A percentile compares a stretch with the other conserved stretches of the same genome.
Conservation (phyloP, 37 sponge, comb jelly and placozoan genomes). For the Cliona cf. orientalis region DNA sequence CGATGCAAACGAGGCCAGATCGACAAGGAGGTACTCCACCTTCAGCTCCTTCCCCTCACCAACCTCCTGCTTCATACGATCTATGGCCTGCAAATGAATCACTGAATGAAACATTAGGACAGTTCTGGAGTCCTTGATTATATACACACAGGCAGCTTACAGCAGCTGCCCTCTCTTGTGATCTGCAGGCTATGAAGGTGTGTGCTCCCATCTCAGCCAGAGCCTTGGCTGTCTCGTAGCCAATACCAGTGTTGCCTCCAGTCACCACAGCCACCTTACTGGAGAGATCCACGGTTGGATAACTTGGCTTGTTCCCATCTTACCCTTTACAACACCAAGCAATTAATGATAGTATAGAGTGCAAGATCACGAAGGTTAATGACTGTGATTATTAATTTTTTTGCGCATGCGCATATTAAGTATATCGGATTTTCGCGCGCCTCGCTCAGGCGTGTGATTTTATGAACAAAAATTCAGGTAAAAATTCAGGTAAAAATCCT, state of each 20-base stretch:
- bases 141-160: conserved; percentile 36
- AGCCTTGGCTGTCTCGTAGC: conserved; percentile 80
- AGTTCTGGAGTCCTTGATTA: too few relatives aligned
- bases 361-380: too few relatives aligned
- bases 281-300: conserved; percentile 64
- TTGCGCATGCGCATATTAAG: too few relatives aligned
- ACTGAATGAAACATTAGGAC: too few relatives aligned
- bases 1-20: conserved; percentile 73
- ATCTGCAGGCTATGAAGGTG: conserved; percentile 79
- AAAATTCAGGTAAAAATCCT: too few relatives aligned
- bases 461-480: too few relatives aligned
- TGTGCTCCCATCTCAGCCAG: conserved; percentile 82
- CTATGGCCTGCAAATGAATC: conserved; percentile 54
- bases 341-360: too few relatives aligned
- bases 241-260: conserved; percentile 85
- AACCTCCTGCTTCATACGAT: conserved; percentile 42
- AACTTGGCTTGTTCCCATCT: conserved; percentile 60
- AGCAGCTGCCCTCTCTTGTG: conserved; percentile 59
- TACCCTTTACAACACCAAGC: background rate
- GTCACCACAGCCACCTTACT: conserved; percentile 80
- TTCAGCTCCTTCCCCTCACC: conserved; percentile 44
- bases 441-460: too few relatives aligned
- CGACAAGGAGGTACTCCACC: conserved; percentile 77
- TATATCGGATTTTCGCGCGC: too few relatives aligned
- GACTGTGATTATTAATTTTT: too few relatives aligned